Evolutionary conservation across 37 sponge, comb jelly and placozoan species (phyloP), one percentile per base, ranked within the genome.

Genomic region (Amphimedon queenslandica): DNA sequence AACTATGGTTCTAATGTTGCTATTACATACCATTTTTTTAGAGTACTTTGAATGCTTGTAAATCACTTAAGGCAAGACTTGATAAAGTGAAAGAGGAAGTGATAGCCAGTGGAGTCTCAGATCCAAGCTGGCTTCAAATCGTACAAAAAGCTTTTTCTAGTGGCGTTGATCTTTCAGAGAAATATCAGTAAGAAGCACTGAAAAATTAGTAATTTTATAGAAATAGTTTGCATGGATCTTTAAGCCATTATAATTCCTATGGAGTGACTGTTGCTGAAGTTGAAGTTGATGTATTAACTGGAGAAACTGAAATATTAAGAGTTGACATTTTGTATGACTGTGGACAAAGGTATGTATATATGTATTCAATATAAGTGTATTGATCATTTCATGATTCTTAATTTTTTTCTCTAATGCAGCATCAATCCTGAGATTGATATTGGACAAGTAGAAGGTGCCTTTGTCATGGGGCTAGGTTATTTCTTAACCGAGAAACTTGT

Each of bases 111-210:
- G n/a, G n/a, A n/a, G 36, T 64, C 34, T 67, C 67, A 34, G 67
- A 78, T n/a, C 72, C 86, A 36, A 74, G 78, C 16, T 90, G 91
- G 91, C 38, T 38, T 43, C 70, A 85, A 30, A 51, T 85, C 23
- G 64, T 90, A 20, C 25, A 40, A 40, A 71, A 70, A 37, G 85
- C 86, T 38, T 81, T 55, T 55, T 61, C 43, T 47, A 47, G 72
- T 32, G 77, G 76, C 16, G 51, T 91, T 10, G 87, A 91, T 40
- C 73, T 91, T 21, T 76, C 79, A 11, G 80, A 73, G 20, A 77
- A 74, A 60, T 75, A 27, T 69, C 77, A 35, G 84, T 77, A 13
- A 66, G 69, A 47, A 4, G 23, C 0, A n/a, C n/a, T n/a, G n/a
- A n/a, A n/a, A 56, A 55, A 37, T 37, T 8, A 4, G 23, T 3